A percentile compares a stretch with the other conserved stretches of the same genome.
These are phyloP conservation scores for Drosophila cardini DNA, from an alignment of 1,140 invertebrate species.

Conservation along the genomic window DNA sequence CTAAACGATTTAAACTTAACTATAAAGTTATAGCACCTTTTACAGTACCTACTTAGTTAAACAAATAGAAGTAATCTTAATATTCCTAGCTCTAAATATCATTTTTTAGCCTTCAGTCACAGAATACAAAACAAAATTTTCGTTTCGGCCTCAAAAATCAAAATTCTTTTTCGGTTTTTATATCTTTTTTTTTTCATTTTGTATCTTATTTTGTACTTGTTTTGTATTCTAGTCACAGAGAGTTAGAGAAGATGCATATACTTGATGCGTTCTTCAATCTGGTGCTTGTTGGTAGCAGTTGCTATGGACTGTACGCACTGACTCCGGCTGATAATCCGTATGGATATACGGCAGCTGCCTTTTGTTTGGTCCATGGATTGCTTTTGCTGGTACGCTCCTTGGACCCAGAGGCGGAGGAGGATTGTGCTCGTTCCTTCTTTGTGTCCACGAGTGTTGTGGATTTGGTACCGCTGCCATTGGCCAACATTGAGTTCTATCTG, in stretches of 20 bases:
- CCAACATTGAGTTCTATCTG: conserved; percentile 62
- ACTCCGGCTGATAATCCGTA: conserved; percentile 50
- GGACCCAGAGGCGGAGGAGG: not conserved
- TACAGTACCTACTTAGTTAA: not conserved
- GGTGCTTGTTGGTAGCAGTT: conserved; percentile 45
- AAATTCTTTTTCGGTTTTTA: conserved; percentile 5
- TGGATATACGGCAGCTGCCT: conserved; percentile 58
- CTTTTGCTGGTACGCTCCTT: conserved; percentile 36
- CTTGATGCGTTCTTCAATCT: conserved; percentile 18
- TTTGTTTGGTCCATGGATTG: conserved; percentile 63
- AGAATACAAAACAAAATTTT: conserved; percentile 3
- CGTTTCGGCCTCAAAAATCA: not conserved
- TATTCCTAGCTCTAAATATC: not conserved
- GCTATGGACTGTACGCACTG: conserved; percentile 47
- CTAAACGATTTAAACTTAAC: not conserved
- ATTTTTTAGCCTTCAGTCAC: not conserved
- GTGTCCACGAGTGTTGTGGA: conserved; percentile 52
- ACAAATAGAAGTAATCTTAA: not conserved
- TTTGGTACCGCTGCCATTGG: conserved; percentile 50
- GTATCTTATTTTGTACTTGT: not conserved
- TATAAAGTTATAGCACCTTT: no score
- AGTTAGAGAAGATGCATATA: conserved; percentile 26
- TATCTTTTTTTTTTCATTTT: not conserved
- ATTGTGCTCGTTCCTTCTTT: conserved; percentile 31
- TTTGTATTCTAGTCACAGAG: not conserved